Conservation (phyloP, 92 coral and sea anemone genomes). For the Zoanthus gigantus region DNA sequence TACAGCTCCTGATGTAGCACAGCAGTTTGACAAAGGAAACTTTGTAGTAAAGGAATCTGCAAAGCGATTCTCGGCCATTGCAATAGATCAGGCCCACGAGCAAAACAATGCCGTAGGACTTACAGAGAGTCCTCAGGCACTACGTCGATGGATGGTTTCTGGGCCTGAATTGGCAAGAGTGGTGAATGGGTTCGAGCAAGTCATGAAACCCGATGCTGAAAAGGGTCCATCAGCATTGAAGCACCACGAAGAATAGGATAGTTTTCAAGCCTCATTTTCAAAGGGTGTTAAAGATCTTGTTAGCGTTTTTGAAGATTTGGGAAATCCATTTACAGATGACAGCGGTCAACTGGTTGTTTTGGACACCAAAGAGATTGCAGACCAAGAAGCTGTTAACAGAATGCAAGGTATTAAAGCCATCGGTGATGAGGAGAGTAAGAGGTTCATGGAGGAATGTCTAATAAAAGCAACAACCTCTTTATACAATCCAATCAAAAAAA, state of each 20-base stretch:
- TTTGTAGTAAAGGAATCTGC: slow-evolving; percentile 26
- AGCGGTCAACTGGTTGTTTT: slow-evolving; percentile 29
- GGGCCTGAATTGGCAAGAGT: slow-evolving; percentile 20
- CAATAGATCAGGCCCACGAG: slow-evolving; percentile 15
- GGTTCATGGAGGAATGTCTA: slow-evolving; percentile 29
- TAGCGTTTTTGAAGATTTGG: neutral
- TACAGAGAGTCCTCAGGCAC: slow-evolving; percentile 22
- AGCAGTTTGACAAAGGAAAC: slow-evolving; percentile 25
- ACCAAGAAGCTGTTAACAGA: slow-evolving; percentile 15
- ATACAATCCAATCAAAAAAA: slow-evolving; percentile 27
- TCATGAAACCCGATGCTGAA: neutral
- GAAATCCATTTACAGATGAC: slow-evolving; percentile 26
- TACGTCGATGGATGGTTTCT: slow-evolving; percentile 16
- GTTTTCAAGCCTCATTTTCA: slow-evolving; percentile 10
- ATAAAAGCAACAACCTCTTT: slow-evolving; percentile 22
- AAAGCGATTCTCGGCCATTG: slow-evolving; percentile 31
- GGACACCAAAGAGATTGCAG: slow-evolving; percentile 35
- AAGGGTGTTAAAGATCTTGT: slow-evolving; percentile 21
- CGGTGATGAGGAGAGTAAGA: slow-evolving; percentile 36
- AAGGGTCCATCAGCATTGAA: slow-evolving; percentile 20
- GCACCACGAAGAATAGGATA: slow-evolving; percentile 16
- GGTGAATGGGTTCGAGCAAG: slow-evolving; percentile 19
- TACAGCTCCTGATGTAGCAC: slow-evolving; percentile 24
- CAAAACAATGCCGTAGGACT: slow-evolving; percentile 15
- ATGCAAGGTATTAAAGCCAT: slow-evolving; percentile 27